Conservation (phyloP, 2,113 vertebrate species). For the Oenanthe melanoleuca region DNA sequence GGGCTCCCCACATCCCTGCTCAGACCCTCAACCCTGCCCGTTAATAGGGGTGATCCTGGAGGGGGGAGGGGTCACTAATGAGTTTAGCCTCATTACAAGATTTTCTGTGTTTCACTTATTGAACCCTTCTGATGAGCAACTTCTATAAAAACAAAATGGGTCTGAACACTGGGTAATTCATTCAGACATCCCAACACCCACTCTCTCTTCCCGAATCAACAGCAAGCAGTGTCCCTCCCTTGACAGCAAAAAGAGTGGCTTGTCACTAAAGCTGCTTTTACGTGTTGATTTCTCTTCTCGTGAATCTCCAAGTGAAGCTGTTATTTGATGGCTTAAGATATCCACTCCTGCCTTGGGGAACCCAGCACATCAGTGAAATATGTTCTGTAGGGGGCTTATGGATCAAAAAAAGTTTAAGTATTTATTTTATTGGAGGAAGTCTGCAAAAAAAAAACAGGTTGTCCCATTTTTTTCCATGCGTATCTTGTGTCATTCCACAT, state of each 20-base stretch:
- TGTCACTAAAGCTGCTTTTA: not conserved
- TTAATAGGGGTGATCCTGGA: not conserved
- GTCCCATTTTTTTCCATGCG: not conserved
- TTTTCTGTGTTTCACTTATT: not conserved
- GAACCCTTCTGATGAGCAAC: constrained; percentile 11
- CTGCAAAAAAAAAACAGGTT: not conserved
- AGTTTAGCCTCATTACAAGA: not conserved
- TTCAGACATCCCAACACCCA: not conserved
- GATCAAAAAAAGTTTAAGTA: not conserved
- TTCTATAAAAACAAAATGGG: not conserved
- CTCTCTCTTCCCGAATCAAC: not conserved
- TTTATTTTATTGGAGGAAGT: constrained; percentile 4
- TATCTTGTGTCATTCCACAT: constrained; percentile 5
- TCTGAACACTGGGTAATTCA: not conserved
- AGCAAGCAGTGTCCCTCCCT: not conserved
- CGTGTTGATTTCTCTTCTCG: not conserved
- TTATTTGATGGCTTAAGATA: not conserved
- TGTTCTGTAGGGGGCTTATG: not conserved
- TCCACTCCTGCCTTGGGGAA: not conserved
- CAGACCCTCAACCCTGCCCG: fast-evolving
- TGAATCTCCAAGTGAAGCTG: not conserved
- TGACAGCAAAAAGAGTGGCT: not conserved
- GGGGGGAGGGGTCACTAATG: not conserved
- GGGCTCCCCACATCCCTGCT: not conserved
- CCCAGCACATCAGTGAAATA: not conserved